Evolutionary conservation across 2,888 invertebrate genomes (phyloP), one percentile per base, ranked within the genome.

Genomic region (Cephalotes varians): DNA sequence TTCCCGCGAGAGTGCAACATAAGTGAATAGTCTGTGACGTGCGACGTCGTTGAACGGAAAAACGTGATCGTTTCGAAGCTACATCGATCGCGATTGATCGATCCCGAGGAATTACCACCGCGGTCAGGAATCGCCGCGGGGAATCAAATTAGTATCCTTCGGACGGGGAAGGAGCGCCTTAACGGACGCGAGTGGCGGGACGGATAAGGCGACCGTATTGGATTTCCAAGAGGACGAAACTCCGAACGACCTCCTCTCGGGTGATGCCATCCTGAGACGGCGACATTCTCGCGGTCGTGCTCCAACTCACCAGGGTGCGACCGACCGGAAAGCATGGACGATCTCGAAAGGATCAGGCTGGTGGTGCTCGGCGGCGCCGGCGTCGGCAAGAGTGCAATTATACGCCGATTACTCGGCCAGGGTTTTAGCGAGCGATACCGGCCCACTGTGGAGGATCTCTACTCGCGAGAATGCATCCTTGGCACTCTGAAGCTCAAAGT

Each of bases 401-500:
- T 98, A 73, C 97, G 97, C 90, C 96, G 98, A 72, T 97, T 98
- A 92, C 96, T 98, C 81, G 97, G 96, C 92, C 97, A 97, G 93
- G 97, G 97, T 6, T 98, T 97, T 95, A 96, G 96, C 71, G 97
- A 97, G 91, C 96, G 97, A 92, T 98, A 98, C 95, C 96, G 97
- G 89, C 97, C 98, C 91, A 98, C 98, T 18, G 97, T 98, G 47
- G 98, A 98, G 94, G 98, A 98, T 94, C 96, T 98, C 37, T 98
- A 98, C 95, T 98, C 97, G 92, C 96, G 97, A 82, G 98, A 98
- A 94, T 98, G 97, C 94, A 97, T 97, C 92, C 95, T 98, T 82
- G 97, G 97, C 58, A 96, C 96, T 44, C 96, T 97, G 87, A 96
- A 97, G 15, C 95, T 98, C 60, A 97, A 97, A 95, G 96, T 96